Evolutionary conservation across 2,113 vertebrate species (phyloP).

Genomic region (Eurypyga helias): DNA sequence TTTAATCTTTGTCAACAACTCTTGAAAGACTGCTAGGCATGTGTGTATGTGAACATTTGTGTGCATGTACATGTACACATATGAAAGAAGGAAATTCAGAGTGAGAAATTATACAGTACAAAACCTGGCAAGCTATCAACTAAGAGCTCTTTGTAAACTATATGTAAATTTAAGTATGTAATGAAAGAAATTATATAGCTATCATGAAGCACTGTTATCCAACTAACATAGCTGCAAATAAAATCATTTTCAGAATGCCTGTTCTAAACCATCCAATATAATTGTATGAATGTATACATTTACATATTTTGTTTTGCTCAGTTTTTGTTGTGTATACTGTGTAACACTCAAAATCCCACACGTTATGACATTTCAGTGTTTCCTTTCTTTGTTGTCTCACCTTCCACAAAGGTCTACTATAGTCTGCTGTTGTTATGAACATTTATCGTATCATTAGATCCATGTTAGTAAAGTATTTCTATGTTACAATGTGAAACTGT

Average conservation of each 20-base stretch:
- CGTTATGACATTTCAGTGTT: neutral
- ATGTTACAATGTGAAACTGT: neutral
- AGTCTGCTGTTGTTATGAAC: neutral
- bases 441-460: neutral
- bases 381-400: neutral
- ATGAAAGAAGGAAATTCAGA: neutral
- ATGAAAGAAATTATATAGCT: neutral
- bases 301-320: neutral
- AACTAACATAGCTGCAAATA: neutral
- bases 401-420: neutral
- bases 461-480: neutral
- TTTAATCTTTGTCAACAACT: neutral
- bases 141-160: neutral
- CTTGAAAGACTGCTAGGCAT: neutral
- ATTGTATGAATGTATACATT: neutral
- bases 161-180: fast-evolving
- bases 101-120: fast-evolving
- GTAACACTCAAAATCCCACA: neutral
- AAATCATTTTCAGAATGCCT: neutral
- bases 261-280: neutral
- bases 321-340: neutral
- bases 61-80: fast-evolving
- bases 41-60: fast-evolving
- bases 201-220: neutral
- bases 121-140: neutral